Percentiles rank a stretch among this genome's conserved stretches.
phyloP scores from a whole-genome alignment of 2,888 invertebrate species.

The Pachymerium ferrugineum region DNA sequence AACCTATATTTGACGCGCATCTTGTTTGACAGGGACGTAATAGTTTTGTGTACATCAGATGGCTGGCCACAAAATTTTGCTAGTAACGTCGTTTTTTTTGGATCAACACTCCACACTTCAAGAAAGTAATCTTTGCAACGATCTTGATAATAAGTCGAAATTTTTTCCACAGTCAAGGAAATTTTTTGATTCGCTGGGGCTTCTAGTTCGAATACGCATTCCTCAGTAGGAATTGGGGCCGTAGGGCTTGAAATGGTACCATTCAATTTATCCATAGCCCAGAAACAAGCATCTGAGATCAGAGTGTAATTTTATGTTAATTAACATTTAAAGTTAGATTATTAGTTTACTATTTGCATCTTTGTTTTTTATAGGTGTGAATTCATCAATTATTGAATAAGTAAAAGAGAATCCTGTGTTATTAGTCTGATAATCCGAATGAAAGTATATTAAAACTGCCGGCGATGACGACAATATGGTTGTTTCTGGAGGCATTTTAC shows the following conservation, averaged over 20 bases:
- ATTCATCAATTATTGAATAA: constrained; percentile 30
- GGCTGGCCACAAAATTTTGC: constrained; percentile 37
- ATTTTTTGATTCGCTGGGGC: constrained; percentile 38
- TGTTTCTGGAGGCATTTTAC: constrained; percentile 24
- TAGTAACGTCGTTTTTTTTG: constrained; percentile 33
- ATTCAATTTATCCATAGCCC: constrained; percentile 37
- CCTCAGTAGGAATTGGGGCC: constrained; percentile 38
- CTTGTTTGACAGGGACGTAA: constrained; percentile 33
- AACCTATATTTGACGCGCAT: constrained; percentile 37
- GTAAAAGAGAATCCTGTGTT: constrained; percentile 37
- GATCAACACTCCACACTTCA: constrained; percentile 37
- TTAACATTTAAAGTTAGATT: no score
- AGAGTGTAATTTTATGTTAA: no score
- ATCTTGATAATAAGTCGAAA: constrained; percentile 38
- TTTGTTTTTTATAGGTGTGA: constrained; percentile 5
- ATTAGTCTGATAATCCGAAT: constrained; percentile 39
- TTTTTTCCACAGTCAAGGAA: constrained; percentile 37
- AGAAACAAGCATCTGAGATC: constrained; percentile 38
- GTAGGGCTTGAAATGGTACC: constrained; percentile 39
- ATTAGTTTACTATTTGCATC: constrained; percentile 26
- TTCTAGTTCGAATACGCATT: constrained; percentile 38
- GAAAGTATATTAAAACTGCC: constrained; percentile 39
- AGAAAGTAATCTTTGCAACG: constrained; percentile 38
- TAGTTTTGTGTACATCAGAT: no score
- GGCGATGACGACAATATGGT: constrained; percentile 30